These are phyloP conservation scores for Notodonta ziczac DNA, from an alignment of 2,888 invertebrate genomes.

Conservation along the genomic window DNA sequence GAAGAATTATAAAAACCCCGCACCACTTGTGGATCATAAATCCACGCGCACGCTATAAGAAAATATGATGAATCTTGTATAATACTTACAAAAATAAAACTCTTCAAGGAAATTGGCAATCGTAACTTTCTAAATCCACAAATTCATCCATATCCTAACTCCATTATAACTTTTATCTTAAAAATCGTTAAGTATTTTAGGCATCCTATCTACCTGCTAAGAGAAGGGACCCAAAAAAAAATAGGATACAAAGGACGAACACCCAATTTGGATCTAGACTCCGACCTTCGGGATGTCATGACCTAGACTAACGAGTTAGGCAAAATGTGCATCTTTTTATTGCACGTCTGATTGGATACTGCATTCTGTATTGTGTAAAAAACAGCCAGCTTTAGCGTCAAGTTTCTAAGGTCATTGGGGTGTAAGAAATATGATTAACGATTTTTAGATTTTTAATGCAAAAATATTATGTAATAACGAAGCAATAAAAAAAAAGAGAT, in stretches of 20 bases:
- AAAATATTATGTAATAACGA: neutral
- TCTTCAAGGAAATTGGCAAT: no score
- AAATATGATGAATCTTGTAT: no score
- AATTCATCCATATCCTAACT: neutral
- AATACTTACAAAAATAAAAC: no score
- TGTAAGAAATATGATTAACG: constrained; percentile 3
- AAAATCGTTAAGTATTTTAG: neutral
- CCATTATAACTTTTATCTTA: neutral
- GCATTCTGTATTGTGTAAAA: constrained; percentile 14
- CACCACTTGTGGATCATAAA: no score
- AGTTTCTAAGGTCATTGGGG: neutral
- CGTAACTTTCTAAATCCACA: no score
- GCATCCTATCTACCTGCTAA: constrained; percentile 24
- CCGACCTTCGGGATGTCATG: constrained; percentile 62
- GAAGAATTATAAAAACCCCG: no score
- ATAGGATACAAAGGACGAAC: constrained; percentile 42
- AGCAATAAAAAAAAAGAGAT: neutral
- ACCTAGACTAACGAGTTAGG: constrained; percentile 50
- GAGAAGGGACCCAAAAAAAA: constrained; percentile 25
- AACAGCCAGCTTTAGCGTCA: neutral
- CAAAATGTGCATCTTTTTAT: constrained; percentile 36
- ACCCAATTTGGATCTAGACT: constrained; percentile 46
- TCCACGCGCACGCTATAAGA: no score
- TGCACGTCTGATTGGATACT: constrained; percentile 11
- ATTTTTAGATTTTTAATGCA: neutral